phyloP scores from a whole-genome alignment of 2,113 vertebrate species.

The Galeopterus variegatus region DNA sequence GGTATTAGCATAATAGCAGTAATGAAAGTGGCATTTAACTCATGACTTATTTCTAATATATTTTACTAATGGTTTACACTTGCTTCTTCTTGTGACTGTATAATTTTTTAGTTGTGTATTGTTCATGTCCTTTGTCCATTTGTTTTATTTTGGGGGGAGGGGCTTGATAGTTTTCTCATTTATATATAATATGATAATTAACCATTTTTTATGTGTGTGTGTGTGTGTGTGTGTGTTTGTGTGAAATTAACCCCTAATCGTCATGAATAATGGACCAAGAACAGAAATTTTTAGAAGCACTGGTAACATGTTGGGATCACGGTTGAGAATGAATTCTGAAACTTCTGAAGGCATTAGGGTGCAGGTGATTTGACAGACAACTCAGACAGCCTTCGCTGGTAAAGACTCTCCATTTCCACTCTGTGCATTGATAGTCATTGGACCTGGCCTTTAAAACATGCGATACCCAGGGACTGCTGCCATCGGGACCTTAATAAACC shows the following conservation, averaged over 20 bases:
- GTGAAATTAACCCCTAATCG: not conserved
- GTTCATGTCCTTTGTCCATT: not conserved
- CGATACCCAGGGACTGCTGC: not conserved
- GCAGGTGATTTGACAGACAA: not conserved
- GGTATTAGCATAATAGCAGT: not conserved
- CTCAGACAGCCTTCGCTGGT: not conserved
- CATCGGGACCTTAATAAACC: not conserved
- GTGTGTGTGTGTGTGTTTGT: not conserved
- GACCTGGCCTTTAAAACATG: not conserved
- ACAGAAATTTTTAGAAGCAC: not conserved
- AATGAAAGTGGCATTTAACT: not conserved
- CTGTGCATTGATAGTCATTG: not conserved
- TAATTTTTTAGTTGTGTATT: not conserved
- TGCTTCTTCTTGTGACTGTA: not conserved
- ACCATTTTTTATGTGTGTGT: not conserved
- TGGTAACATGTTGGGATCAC: not conserved
- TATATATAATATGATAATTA: not conserved
- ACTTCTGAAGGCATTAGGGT: not conserved
- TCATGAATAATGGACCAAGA: not conserved
- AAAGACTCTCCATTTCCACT: not conserved
- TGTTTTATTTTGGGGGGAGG: not conserved
- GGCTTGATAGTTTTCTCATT: not conserved
- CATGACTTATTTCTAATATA: not conserved
- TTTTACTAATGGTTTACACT: not conserved
- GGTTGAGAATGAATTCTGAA: conserved; percentile 17